phyloP scores from a whole-genome alignment of 2,113 vertebrate genomes.

The Romanogobio albipinnatus region DNA sequence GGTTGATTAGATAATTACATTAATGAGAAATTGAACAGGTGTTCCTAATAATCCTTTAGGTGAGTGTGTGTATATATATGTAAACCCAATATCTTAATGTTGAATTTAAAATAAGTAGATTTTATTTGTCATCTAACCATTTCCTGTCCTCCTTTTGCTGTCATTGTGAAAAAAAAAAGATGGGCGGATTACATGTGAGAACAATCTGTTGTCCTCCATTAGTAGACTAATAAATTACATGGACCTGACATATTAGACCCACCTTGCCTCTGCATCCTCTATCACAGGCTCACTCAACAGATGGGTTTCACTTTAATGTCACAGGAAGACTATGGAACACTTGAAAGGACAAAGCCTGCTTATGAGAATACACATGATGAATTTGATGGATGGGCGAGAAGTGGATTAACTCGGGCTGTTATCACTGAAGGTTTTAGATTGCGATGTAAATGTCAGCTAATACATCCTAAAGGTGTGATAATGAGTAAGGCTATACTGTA shows the following conservation, averaged over 20 bases:
- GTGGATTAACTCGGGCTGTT: not conserved
- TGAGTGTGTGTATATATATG: too few relatives aligned
- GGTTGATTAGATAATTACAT: too few relatives aligned
- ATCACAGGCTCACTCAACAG: slow-evolving; percentile 17
- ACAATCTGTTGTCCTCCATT: slow-evolving; percentile 25
- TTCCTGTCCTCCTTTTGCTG: not conserved
- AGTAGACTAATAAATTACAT: slow-evolving; percentile 16
- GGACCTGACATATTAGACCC: not conserved
- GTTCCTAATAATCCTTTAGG: too few relatives aligned
- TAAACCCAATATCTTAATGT: not conserved
- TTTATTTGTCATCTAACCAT: not conserved
- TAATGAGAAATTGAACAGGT: too few relatives aligned
- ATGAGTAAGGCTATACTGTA: not conserved
- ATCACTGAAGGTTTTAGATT: not conserved
- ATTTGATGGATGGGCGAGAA: not conserved
- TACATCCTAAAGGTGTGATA: slow-evolving; percentile 5
- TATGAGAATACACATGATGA: slow-evolving; percentile 10
- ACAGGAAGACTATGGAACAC: not conserved
- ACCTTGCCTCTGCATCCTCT: not conserved
- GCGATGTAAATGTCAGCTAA: slow-evolving; percentile 4
- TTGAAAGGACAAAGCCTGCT: slow-evolving; percentile 30
- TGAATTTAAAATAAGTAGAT: not conserved
- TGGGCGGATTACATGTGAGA: not conserved
- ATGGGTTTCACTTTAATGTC: slow-evolving; percentile 29
- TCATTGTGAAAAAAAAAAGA: not conserved